Evolutionary conservation across 2,888 invertebrate genomes (phyloP), one percentile per base, ranked within the genome.

Genomic region (Halocaridina rubra): DNA sequence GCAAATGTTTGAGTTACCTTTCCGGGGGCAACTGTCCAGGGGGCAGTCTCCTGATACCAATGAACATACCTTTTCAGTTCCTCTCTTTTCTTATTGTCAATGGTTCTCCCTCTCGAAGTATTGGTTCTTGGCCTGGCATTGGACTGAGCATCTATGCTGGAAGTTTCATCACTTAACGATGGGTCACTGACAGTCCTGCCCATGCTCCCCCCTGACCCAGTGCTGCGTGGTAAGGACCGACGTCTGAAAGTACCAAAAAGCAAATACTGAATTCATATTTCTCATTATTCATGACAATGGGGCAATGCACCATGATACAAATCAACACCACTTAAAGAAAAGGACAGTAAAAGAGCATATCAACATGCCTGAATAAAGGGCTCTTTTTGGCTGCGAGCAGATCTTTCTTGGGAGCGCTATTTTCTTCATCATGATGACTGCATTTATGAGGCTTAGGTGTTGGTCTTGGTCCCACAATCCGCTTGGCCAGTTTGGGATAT

Each of bases 401-500:
- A 8, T 81, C 81, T 16, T 30, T 57, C n/a, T 22, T 67, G 29
- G 29, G 19, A 33, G 75, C 29, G 3, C 46, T 27, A 22, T 64
- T 46, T 7, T 81, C 81, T 24, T 76, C 78, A 5, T 75, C 74
- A 0, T 29, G 33, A 74, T 39, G 53, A 7, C 27, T 27, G 24
- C 84, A 84, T 1, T 79, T 61, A 75, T 84, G 84, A 5, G 84
- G 79, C 67, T 84, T 84, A 7, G 84, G 84, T 7, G 72, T 61
- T 1, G 84, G 79, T 19, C 84, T 59, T 10, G 84, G 84, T 19
- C 32, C 46, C 30, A 84, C 4, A 32, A 91, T 90, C 89, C 93
- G 93, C 89, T 94, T 94, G 76, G 95, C 93, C 89, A 98, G 94
- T 91, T 94, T 95, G 0, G 98, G 97, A 90, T 95, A 94, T 90